Conservation (phyloP, 2,797 vertebrate genomes). For the Sebastes nivosus region DNA sequence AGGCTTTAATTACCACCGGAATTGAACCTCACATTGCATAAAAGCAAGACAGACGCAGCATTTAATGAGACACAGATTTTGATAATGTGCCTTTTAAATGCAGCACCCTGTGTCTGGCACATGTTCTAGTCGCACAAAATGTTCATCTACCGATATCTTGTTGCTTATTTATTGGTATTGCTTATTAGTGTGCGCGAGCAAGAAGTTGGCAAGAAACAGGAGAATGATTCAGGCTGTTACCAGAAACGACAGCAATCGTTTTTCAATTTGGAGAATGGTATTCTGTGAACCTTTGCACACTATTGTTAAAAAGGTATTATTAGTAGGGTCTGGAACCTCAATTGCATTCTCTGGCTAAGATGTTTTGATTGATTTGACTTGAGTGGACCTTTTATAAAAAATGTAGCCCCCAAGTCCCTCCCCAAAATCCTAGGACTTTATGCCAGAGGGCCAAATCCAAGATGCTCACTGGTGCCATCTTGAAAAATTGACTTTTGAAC, state of each 20-base stretch:
- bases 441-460: too few relatives aligned
- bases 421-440: too few relatives aligned
- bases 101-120: slow-evolving; percentile 17
- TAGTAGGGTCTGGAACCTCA: not conserved
- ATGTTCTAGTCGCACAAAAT: slow-evolving; percentile 18
- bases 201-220: not conserved
- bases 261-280: slow-evolving; percentile 3
- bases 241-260: slow-evolving; percentile 16
- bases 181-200: slow-evolving; percentile 11
- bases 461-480: too few relatives aligned
- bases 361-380: too few relatives aligned
- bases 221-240: slow-evolving; percentile 24
- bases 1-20: slow-evolving; percentile 67
- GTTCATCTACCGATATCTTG: slow-evolving; percentile 11
- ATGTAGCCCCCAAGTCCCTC: too few relatives aligned
- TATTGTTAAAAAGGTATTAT: slow-evolving; percentile 4
- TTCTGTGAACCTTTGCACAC: slow-evolving; percentile 3
- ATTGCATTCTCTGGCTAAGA: too few relatives aligned
- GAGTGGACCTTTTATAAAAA: too few relatives aligned
- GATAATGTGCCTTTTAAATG: slow-evolving; percentile 53
- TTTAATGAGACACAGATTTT: slow-evolving; percentile 40
- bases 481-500: too few relatives aligned
- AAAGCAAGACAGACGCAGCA: slow-evolving; percentile 31
- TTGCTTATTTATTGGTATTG: slow-evolving; percentile 35
- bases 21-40: slow-evolving; percentile 47